These are phyloP conservation scores for Hoplodrina blanda DNA, from an alignment of 2,888 invertebrate genomes.

Conservation along the genomic window DNA sequence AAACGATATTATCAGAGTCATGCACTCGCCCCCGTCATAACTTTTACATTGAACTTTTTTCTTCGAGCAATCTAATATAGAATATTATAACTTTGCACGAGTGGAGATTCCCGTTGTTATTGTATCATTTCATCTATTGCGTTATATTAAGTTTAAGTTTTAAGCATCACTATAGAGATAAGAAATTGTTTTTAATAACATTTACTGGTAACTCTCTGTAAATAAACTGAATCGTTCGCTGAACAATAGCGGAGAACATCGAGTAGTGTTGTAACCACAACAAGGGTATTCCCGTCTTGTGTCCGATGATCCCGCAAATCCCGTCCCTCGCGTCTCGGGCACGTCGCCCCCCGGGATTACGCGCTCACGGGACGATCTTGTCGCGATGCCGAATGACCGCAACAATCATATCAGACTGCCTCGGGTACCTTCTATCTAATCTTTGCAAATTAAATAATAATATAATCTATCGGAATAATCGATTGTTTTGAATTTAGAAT, in stretches of 20 bases:
- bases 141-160: conserved; percentile 32
- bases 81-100: conserved; percentile 58
- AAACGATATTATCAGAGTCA: conserved; percentile 84
- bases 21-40: conserved; percentile 73
- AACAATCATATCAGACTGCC: conserved; percentile 74
- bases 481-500: background rate
- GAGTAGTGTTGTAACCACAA: conserved; percentile 75
- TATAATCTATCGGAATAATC: conserved; percentile 36
- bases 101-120: conserved; percentile 49
- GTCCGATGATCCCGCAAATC: conserved; percentile 86
- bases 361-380: conserved; percentile 75
- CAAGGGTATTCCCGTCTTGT: conserved; percentile 79
- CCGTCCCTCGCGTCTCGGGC: conserved; percentile 76
- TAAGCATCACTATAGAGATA: background rate
- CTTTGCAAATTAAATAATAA: conserved; percentile 52
- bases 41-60: conserved; percentile 73
- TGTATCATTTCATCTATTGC: conserved; percentile 41
- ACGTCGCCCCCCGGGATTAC: conserved; percentile 83
- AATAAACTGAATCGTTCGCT: conserved; percentile 51
- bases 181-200: conserved; percentile 42
- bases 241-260: conserved; percentile 55
- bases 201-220: conserved; percentile 28
- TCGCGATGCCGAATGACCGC: conserved; percentile 75
- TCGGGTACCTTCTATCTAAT: conserved; percentile 57
- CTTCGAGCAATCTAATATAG: conserved; percentile 57